Percentiles rank a stretch among this genome's conserved stretches.
Conservation (phyloP, 2,888 invertebrate genomes). For the Lepidocyrtinus sp. region DNA sequence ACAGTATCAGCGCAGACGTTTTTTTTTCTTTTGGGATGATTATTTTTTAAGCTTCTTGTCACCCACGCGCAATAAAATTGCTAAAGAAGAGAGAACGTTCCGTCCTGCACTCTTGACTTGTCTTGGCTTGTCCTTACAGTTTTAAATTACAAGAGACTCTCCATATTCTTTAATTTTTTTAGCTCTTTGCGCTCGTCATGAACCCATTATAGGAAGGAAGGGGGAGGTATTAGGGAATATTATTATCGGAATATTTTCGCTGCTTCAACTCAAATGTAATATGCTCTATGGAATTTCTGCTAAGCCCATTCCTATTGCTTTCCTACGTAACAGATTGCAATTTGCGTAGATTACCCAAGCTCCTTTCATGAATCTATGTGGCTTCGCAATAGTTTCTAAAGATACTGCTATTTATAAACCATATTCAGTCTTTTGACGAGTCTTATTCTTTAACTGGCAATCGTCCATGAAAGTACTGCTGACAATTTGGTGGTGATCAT, state of each 20-base stretch:
- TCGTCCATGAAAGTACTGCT: conserved; percentile 26
- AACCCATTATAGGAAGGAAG: conserved; percentile 34
- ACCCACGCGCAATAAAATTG: conserved; percentile 40
- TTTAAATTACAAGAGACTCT: background rate
- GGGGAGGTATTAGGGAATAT: background rate
- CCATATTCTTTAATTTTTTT: no score
- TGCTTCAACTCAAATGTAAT: background rate
- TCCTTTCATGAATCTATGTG: background rate
- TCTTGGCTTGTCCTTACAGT: background rate
- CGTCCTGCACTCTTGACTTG: no score
- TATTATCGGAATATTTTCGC: background rate
- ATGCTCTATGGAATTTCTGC: conserved; percentile 13
- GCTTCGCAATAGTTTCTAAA: conserved; percentile 21
- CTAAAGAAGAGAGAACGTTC: background rate
- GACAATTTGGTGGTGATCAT: background rate
- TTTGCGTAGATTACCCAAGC: no score
- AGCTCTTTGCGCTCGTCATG: no score
- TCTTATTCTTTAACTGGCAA: conserved; percentile 25
- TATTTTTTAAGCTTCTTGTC: conserved; percentile 19
- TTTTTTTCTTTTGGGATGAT: no score
- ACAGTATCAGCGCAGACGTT: background rate
- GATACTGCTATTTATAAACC: conserved; percentile 43
- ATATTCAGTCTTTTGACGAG: conserved; percentile 7
- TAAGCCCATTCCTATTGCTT: background rate
- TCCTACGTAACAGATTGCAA: no score